Percentiles rank a stretch among this genome's conserved stretches.
Conservation (phyloP, 2,888 invertebrate species). For the Graphium colonna region DNA sequence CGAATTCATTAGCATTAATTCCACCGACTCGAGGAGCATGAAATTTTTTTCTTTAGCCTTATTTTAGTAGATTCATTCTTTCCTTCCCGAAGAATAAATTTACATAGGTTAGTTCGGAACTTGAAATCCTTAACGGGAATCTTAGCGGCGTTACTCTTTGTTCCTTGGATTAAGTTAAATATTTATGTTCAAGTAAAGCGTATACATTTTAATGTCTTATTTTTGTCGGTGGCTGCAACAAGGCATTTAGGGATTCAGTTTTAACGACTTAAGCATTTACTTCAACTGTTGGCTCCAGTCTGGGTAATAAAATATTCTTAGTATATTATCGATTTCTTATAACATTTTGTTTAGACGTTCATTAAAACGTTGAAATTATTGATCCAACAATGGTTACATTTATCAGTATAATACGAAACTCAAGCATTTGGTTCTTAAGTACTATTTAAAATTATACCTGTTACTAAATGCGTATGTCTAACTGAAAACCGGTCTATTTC, state of each 20-base stretch:
- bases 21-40: slow-evolving; percentile 21
- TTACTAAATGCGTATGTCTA: slow-evolving; percentile 74
- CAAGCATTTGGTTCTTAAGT: slow-evolving; percentile 52
- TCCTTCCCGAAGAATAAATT: slow-evolving; percentile 21
- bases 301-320: no score
- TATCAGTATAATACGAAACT: slow-evolving; percentile 54
- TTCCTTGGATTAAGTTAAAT: slow-evolving; percentile 13
- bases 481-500: slow-evolving; percentile 76
- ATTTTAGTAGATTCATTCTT: slow-evolving; percentile 22
- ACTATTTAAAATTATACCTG: slow-evolving; percentile 71
- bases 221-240: no score
- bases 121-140: slow-evolving; percentile 16
- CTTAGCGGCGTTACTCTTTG: slow-evolving; percentile 12
- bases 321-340: no score
- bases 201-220: neutral
- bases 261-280: no score
- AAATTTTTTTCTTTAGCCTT: slow-evolving; percentile 20
- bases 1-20: slow-evolving; percentile 25
- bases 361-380: no score
- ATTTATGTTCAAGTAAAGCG: neutral
- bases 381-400: slow-evolving; percentile 10
- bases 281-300: no score
- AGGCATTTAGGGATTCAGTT: no score
- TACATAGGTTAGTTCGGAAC: slow-evolving; percentile 23
- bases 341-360: no score